Percentiles rank a stretch among this genome's conserved stretches.
Evolutionary conservation across 2,888 invertebrate species (phyloP).

Genomic region (Drosophila neutralis): DNA sequence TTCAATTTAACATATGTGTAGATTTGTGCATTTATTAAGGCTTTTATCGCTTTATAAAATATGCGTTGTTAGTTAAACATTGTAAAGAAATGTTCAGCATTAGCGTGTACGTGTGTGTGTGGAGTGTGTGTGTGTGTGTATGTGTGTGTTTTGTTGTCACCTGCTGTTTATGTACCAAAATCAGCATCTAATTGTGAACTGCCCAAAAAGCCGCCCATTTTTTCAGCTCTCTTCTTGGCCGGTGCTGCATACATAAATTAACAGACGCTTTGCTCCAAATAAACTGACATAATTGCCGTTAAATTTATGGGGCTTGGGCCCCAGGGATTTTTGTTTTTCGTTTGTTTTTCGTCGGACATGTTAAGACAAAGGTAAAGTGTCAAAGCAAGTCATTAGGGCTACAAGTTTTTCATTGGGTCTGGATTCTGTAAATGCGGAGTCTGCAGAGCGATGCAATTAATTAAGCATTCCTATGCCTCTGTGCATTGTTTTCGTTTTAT

Average conservation of each 20-base stretch:
- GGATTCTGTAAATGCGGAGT: conserved; percentile 28
- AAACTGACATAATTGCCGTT: conserved; percentile 80
- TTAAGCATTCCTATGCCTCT: conserved; percentile 67
- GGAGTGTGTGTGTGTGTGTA: conserved; percentile 5
- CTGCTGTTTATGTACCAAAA: conserved; percentile 76
- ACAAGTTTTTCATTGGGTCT: conserved; percentile 50
- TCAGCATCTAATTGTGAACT: conserved; percentile 77
- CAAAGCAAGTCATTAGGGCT: conserved; percentile 81
- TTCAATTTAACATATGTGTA: conserved; percentile 33
- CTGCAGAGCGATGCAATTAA: conserved; percentile 55
- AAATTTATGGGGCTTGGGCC: conserved; percentile 66
- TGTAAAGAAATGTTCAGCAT: conserved; percentile 44
- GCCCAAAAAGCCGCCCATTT: conserved; percentile 68
- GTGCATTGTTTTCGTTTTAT: conserved; percentile 43
- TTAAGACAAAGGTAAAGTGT: conserved; percentile 79
- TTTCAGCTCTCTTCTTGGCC: conserved; percentile 22
- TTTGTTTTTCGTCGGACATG: conserved; percentile 43
- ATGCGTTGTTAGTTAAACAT: conserved; percentile 67
- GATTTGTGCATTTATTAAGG: conserved; percentile 41
- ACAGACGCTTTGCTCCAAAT: conserved; percentile 78
- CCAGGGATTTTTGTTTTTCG: conserved; percentile 24
- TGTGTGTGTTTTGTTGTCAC: conserved; percentile 67
- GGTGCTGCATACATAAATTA: conserved; percentile 64
- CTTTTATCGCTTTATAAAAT: conserved; percentile 57
- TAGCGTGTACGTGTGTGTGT: conserved; percentile 2